Base-by-base conservation (phyloP, 2,113 vertebrate species). In the Turnix velox region DNA sequence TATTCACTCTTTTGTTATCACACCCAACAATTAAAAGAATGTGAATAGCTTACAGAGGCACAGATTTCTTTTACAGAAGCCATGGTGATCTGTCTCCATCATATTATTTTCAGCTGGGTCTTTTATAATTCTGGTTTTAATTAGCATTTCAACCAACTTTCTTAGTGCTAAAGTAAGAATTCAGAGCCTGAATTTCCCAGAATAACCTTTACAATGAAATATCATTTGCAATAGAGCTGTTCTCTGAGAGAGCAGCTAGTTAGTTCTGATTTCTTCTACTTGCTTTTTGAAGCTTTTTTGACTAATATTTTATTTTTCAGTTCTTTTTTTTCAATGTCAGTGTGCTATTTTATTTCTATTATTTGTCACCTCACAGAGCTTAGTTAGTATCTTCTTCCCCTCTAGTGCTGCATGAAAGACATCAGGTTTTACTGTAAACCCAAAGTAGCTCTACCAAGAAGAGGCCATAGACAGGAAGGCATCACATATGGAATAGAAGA, bases 71-170 rank as follows among this genome's bases (percentile, higher is more conserved):
- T 94, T 92, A 93, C 71, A 88, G 92, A 89, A 96, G 84, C 77
- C 66, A 43, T 84, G 81, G 84, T 82, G 77, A 88, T 92, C 84
- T 92, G 69, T 94, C 80, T 94, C 87, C 62, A 73, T 96, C 66
- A 61, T 93, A 91, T 82, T 94, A 79, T 94, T 95, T 95, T 96
- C 92, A 89, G 66, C 31, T 92, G 83, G n/a, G 30, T 79, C 74
- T 87, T 87, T 87, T 87, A 91, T 93, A 93, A 88, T 91, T 93
- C 96, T 95, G 92, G 3, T 96, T 96, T 92, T 93, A 94, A 96
- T 95, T 93, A 96, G 27, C 10, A 18, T 94, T 94, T 95, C 3
- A 13, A 92, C 61, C 40, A 89, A 76, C 54, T 94, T 96, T 91
- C 62, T 88, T 95, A 40, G 73, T 94, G 67, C 57, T 94, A 87